Evolutionary conservation across 23 tunicate genomes (phyloP).

Genomic region (Trididemnum clinides): DNA sequence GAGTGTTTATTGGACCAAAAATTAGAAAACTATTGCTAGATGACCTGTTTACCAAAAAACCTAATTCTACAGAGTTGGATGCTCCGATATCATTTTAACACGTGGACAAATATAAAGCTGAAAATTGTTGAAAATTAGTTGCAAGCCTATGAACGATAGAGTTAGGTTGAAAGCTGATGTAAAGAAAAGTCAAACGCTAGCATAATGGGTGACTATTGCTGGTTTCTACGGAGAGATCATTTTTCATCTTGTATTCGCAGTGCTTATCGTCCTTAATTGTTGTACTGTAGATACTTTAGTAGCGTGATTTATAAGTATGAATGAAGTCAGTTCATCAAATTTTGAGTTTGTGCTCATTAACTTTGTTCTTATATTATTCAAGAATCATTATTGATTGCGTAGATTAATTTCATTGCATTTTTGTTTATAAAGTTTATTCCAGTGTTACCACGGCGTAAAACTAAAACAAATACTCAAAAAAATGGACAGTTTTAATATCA

Average conservation of each 20-base stretch:
- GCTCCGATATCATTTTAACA: constrained; percentile 4
- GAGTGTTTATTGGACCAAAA: constrained; percentile 16
- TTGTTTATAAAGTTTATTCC: background rate
- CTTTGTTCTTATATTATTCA: background rate
- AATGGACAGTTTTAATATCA: background rate
- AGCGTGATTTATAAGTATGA: background rate
- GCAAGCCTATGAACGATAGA: constrained; percentile 18
- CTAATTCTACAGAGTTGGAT: too few relatives aligned
- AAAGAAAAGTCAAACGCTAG: background rate
- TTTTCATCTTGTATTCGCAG: background rate
- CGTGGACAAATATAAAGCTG: background rate
- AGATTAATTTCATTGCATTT: background rate
- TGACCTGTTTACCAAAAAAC: too few relatives aligned
- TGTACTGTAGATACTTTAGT: background rate
- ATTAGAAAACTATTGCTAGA: constrained; percentile 2
- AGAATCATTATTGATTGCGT: background rate
- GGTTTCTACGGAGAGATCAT: constrained; percentile 9
- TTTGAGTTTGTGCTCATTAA: background rate
- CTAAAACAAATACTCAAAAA: background rate
- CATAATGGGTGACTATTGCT: too few relatives aligned
- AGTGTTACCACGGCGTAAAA: background rate
- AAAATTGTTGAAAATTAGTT: constrained; percentile 9
- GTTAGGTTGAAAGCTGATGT: constrained; percentile 16
- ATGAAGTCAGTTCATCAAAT: background rate
- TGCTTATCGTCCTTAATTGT: background rate